Base-by-base conservation (phyloP, 2,797 vertebrate genomes). In the Phoebastria nigripes region DNA sequence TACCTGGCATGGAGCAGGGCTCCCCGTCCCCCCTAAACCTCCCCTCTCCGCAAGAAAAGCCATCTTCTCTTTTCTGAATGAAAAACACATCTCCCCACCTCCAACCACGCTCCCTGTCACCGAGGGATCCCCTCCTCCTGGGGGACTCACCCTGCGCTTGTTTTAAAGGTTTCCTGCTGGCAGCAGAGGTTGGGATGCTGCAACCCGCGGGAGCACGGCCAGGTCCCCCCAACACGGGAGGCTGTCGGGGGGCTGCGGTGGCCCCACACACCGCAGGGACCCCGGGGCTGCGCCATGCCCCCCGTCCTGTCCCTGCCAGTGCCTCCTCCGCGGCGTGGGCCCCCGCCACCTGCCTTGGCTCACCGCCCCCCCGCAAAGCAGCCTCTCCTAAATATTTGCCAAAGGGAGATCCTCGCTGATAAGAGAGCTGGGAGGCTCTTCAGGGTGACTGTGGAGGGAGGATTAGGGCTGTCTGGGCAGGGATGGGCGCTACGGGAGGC, bases 321-420 rank as follows among this genome's bases (percentile, higher is more conserved):
- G 1, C n/a, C 61, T 83, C 41, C 54, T 61, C 51, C 0, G 0
- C 2, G 0, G 19, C 0, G 0, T 11, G 42, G 19, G 42, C 4
- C 51, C 49, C 51, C 1, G 0, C 7, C 84, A 31, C 63, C 37
- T 11, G 1, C 35, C 62, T 15, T 26, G 78, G 77, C 70, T 95
- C 81, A 51, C 91, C 28, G 55, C 90, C 95, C 87, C 76, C 83
- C 67, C 90, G 52, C 77, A 84, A 87, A 96, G 96, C 91, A 93
- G 96, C 94, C 82, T 31, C 92, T 55, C n/a, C 88, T 93, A 96
- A 97, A 96, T 97, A 98, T 98, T 98, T 98, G 95, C 94, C 93
- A 84, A 96, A 97, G 96, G 89, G 81, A 97, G 97, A 97, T 98
- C 84, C 91, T 95, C 56, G 18, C 88, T 67, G 97, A 98, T 97